Evolutionary conservation across 2,113 vertebrate genomes (phyloP).

Genomic region (Pachycephala philippinensis): DNA sequence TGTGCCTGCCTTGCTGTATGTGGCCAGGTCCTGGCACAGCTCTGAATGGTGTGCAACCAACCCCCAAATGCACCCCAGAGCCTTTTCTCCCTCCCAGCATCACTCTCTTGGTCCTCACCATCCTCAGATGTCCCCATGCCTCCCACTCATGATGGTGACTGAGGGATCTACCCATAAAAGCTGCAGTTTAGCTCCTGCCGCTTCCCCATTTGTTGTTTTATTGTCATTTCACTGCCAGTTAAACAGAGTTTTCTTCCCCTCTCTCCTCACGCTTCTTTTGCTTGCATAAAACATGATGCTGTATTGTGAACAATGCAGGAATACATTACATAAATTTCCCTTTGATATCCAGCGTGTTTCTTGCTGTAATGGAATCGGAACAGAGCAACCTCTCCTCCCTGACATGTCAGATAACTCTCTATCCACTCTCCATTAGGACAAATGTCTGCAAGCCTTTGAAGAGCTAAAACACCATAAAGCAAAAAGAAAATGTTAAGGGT

Average conservation of each 20-base stretch:
- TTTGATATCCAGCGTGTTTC: slow-evolving; percentile 74
- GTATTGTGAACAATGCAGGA: slow-evolving; percentile 69
- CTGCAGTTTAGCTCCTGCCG: slow-evolving; percentile 44
- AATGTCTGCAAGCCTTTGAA: slow-evolving; percentile 63
- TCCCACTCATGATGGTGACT: not conserved
- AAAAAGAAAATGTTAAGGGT: slow-evolving; percentile 46
- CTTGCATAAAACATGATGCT: slow-evolving; percentile 79
- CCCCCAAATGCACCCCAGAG: not conserved
- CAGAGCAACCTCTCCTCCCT: slow-evolving; percentile 62
- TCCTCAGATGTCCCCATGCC: not conserved
- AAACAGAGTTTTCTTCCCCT: slow-evolving; percentile 42
- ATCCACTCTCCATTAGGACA: slow-evolving; percentile 65
- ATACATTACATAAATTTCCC: slow-evolving; percentile 80
- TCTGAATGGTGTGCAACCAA: not conserved
- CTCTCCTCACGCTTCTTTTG: slow-evolving; percentile 19
- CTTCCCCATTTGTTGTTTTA: slow-evolving; percentile 58
- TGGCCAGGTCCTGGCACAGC: not conserved
- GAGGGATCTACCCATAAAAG: slow-evolving; percentile 31
- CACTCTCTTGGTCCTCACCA: not conserved
- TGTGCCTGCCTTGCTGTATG: fast-evolving
- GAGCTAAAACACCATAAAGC: slow-evolving; percentile 40
- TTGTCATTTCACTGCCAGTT: slow-evolving; percentile 54
- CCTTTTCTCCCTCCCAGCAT: not conserved
- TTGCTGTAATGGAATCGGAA: slow-evolving; percentile 72
- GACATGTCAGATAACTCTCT: slow-evolving; percentile 66